Percentiles rank a stretch among this genome's conserved stretches.
These are phyloP conservation scores for Hapalemur alaotrensis DNA, from an alignment of 2,797 vertebrate species.

Conservation along the genomic window DNA sequence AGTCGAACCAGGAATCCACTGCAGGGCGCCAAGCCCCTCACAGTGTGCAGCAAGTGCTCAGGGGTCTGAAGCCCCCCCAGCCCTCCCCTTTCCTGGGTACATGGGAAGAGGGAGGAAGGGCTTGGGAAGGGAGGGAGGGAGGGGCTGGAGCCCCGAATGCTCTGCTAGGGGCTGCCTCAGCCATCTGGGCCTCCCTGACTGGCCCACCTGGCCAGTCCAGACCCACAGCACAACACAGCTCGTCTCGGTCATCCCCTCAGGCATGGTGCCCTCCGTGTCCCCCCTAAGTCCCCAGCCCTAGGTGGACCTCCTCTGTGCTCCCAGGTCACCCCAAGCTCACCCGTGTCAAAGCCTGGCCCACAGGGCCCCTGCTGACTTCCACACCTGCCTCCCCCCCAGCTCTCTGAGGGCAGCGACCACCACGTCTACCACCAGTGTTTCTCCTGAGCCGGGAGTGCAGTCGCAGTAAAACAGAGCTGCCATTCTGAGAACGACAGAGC, in stretches of 20 bases:
- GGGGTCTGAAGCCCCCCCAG: background rate
- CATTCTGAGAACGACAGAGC: background rate
- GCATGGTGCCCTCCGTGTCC: background rate
- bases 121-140: background rate
- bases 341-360: background rate
- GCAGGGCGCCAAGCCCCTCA: background rate
- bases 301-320: background rate
- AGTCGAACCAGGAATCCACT: background rate
- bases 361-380: background rate
- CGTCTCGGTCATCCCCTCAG: background rate
- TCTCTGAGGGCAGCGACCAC: background rate
- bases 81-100: background rate
- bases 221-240: fast-evolving
- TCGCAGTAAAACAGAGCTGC: background rate
- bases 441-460: conserved; percentile 21
- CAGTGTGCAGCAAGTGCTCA: background rate
- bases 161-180: background rate
- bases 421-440: background rate
- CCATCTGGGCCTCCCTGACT: background rate
- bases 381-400: background rate
- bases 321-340: background rate
- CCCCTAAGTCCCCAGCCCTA: background rate
- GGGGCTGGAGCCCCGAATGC: background rate
- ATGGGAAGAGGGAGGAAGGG: background rate
- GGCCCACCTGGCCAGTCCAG: background rate